phyloP scores from a whole-genome alignment of 2,113 vertebrate genomes.

The Epinephelus cyanopodus region DNA sequence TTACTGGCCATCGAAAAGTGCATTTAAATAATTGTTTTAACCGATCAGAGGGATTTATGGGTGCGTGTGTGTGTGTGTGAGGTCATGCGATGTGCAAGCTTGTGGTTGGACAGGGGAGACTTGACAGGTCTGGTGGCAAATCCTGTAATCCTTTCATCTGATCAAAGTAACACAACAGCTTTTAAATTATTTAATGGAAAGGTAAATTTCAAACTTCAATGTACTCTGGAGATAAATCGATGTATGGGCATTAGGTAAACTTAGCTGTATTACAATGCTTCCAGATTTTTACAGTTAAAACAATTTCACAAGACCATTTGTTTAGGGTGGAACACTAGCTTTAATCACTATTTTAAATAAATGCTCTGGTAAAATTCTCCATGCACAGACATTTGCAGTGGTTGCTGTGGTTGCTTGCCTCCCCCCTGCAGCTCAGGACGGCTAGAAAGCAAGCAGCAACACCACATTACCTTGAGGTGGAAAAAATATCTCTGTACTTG shows the following conservation, averaged over 20 bases:
- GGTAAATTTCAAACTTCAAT: conserved; percentile 67
- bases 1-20: conserved; percentile 67
- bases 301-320: background rate
- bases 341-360: conserved; percentile 9
- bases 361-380: conserved; percentile 13
- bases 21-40: conserved; percentile 88
- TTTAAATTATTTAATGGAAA: conserved; percentile 83
- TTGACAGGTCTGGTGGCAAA: conserved; percentile 75
- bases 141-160: conserved; percentile 84
- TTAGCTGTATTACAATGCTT: background rate
- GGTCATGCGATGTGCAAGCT: conserved; percentile 55
- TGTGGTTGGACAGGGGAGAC: conserved; percentile 48
- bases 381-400: background rate
- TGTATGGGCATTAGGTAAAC: conserved; percentile 15
- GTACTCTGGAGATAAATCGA: conserved; percentile 38
- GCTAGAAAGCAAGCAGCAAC: conserved; percentile 29
- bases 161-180: conserved; percentile 84
- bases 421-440: background rate
- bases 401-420: background rate
- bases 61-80: conserved; percentile 30
- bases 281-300: background rate
- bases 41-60: conserved; percentile 81
- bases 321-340: background rate
- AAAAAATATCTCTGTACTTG: background rate
- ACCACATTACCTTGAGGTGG: conserved; percentile 18